A percentile compares a stretch with the other conserved stretches of the same genome.
phyloP scores from a whole-genome alignment of 2,888 invertebrate genomes.

The Hirtodrosophila confusa region DNA sequence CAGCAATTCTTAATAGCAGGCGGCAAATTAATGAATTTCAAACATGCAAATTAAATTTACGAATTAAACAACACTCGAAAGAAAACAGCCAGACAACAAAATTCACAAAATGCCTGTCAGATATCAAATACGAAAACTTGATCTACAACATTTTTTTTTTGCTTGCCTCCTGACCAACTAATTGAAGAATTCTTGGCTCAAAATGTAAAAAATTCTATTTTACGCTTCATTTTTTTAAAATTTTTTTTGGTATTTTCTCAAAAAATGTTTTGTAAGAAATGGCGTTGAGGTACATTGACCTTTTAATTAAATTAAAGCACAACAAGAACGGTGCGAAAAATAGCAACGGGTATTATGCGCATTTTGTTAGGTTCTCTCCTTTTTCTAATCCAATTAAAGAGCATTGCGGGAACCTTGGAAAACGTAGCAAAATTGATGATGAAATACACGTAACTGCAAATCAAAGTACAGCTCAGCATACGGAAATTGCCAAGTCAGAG shows the following conservation, averaged over 20 bases:
- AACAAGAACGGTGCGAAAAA: conserved; percentile 47
- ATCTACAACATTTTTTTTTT: conserved; percentile 43
- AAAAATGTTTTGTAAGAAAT: conserved; percentile 28
- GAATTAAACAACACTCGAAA: conserved; percentile 34
- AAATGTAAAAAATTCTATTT: conserved; percentile 22
- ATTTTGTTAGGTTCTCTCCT: conserved; percentile 50
- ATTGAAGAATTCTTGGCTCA: conserved; percentile 41
- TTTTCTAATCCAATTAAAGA: conserved; percentile 70
- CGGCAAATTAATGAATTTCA: conserved; percentile 62
- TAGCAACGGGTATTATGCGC: conserved; percentile 60
- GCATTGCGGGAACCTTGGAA: conserved; percentile 61
- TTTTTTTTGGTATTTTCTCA: conserved; percentile 13
- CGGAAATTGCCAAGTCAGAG: conserved; percentile 18
- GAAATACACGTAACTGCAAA: conserved; percentile 54
- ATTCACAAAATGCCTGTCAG: conserved; percentile 25
- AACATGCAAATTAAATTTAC: conserved; percentile 63
- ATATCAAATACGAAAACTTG: conserved; percentile 52
- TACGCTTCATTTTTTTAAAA: conserved; percentile 15
- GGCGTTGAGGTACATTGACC: conserved; percentile 55
- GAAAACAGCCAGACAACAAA: conserved; percentile 23
- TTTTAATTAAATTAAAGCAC: conserved; percentile 67
- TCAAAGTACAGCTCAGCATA: conserved; percentile 37
- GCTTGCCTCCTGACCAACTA: conserved; percentile 48
- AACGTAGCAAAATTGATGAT: conserved; percentile 32
- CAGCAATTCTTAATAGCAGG: conserved; percentile 50